Evolutionary conservation across 2,113 vertebrate species (phyloP), one percentile per base, ranked within the genome.

Genomic region (Ageneiosus marmoratus): DNA sequence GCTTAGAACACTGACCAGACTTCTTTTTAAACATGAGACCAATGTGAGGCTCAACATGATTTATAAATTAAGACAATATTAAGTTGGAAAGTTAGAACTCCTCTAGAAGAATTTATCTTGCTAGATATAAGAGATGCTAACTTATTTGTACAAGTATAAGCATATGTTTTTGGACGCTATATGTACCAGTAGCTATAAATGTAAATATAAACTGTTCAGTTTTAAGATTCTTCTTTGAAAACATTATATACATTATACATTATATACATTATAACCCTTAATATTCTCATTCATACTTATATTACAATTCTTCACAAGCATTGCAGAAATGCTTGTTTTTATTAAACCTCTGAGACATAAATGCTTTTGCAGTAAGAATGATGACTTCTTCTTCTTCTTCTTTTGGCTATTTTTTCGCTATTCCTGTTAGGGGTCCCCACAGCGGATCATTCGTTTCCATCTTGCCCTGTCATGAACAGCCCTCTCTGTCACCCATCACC

Each of bases 1-100:
- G 75, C 79, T 84, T 78, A 84, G 75, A 62, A 69, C 46, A 34
- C 27, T 51, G 32, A 69, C n/a, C 67, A 72, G 73, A 81, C 50
- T 24, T 44, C 44, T 37, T 78, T 86, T 84, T 65, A 87, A n/a
- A 74, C 56, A 77, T 18, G 16, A 76, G 22, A 29, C 72, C 56
- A 63, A 63, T 63, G 44, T 75, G n/a, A n/a, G n/a, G 75, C 55
- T 75, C 24, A 50, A 53, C 2, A 24, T 15, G 29, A 56, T 22
- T 82, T 60, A 74, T 24, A 29, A 12, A 62, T 65, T 65, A 65
- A 51, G 12, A 22, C 27, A 10, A 74, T 27, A 50, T 67, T 34
- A 65, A 41, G 27, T 63, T 44, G 27, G 46, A 76, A 73, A 65
- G 29, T 75, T 34, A 76, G 24, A 51, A 27, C 18, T 3, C 9